phyloP scores from a whole-genome alignment of 2,797 vertebrate genomes.

The Mycteria americana region DNA sequence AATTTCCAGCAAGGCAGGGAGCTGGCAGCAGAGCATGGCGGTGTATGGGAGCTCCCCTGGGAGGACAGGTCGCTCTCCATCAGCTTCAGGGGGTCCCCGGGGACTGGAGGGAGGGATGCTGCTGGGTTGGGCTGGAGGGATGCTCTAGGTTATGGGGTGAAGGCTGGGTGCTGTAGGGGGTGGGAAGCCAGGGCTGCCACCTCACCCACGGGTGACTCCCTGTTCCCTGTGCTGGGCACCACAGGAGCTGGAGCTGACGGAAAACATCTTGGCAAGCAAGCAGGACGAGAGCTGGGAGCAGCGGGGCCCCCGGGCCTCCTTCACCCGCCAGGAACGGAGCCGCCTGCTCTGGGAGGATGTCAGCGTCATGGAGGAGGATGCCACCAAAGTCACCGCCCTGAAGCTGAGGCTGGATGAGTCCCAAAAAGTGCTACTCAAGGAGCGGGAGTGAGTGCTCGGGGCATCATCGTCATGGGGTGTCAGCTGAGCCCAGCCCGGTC shows the following conservation, averaged over 20 bases:
- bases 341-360: slow-evolving; percentile 89
- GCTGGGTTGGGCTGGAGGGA: not conserved
- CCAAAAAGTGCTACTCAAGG: slow-evolving; percentile 91
- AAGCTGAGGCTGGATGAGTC: slow-evolving; percentile 92
- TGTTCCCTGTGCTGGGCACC: not conserved
- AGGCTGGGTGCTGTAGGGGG: not conserved
- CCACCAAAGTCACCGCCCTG: slow-evolving; percentile 85
- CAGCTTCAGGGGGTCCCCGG: not conserved
- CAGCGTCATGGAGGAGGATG: slow-evolving; percentile 82
- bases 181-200: not conserved
- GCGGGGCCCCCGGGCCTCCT: slow-evolving; percentile 75
- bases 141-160: not conserved
- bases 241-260: slow-evolving; percentile 88
- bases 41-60: not conserved
- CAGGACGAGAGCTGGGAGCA: slow-evolving; percentile 85
- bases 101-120: not conserved
- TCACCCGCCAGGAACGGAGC: slow-evolving; percentile 86
- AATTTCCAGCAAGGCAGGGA: not conserved
- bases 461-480: not conserved
- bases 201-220: not conserved
- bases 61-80: not conserved
- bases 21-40: rapidly evolving
- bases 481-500: rapidly evolving
- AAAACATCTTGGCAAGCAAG: slow-evolving; percentile 79
- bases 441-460: slow-evolving; percentile 83